Conservation (phyloP, 2,113 vertebrate genomes). For the Phrynocephalus versicolor region DNA sequence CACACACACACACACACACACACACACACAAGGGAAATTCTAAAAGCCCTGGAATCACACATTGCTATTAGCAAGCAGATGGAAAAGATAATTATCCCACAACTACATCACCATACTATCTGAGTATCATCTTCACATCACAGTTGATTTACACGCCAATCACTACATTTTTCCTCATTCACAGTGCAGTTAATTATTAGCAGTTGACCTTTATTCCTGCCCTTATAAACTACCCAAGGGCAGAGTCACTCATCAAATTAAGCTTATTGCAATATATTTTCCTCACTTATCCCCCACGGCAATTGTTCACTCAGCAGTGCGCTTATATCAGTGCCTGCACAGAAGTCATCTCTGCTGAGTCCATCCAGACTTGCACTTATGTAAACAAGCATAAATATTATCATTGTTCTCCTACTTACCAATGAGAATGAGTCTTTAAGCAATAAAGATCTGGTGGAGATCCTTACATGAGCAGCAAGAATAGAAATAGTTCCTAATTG, state of each 20-base stretch:
- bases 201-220: not conserved
- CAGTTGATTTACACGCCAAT: constrained; percentile 7
- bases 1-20: not conserved
- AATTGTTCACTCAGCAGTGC: not conserved
- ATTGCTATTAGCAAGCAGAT: constrained; percentile 48
- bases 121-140: constrained; percentile 28
- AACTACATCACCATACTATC: constrained; percentile 53
- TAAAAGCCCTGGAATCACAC: constrained; percentile 34
- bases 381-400: too few relatives aligned
- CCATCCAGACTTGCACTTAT: not conserved
- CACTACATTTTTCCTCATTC: not conserved
- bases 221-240: constrained; percentile 1
- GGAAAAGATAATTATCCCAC: constrained; percentile 48
- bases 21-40: constrained; percentile 32
- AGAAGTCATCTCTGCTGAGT: not conserved
- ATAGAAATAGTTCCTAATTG: too few relatives aligned
- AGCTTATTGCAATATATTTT: not conserved
- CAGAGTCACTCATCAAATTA: not conserved
- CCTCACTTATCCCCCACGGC: not conserved
- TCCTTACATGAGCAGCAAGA: too few relatives aligned
- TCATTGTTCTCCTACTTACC: too few relatives aligned
- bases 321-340: not conserved
- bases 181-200: not conserved
- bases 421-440: too few relatives aligned
- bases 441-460: too few relatives aligned